Percentiles rank a stretch among this genome's conserved stretches.
phyloP scores from a whole-genome alignment of 2,797 vertebrate species.

The Xenopus petersii region DNA sequence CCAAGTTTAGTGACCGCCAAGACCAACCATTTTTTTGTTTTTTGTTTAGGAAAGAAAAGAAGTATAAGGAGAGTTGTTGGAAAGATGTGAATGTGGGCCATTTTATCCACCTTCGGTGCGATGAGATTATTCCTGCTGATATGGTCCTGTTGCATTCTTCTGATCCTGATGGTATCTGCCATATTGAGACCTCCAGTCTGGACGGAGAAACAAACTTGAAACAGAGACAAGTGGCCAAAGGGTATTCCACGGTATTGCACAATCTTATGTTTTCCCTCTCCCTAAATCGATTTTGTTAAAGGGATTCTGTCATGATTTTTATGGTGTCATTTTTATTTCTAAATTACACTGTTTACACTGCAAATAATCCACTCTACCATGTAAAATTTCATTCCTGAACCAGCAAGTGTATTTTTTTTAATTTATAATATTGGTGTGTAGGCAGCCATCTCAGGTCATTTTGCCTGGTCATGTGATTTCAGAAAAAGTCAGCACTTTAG shows the following conservation, averaged over 20 bases:
- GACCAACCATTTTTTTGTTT: no score
- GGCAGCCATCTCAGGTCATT: no score
- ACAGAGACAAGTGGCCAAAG: conserved; percentile 84
- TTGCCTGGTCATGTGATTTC: no score
- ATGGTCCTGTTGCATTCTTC: conserved; percentile 87
- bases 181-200: conserved; percentile 88
- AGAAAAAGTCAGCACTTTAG: no score
- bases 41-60: conserved; percentile 69
- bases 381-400: no score
- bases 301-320: no score
- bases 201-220: conserved; percentile 95
- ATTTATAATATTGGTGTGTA: no score
- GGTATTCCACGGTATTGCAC: conserved; percentile 59
- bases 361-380: no score
- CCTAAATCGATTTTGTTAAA: background rate
- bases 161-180: conserved; percentile 84
- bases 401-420: no score
- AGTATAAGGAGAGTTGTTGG: conserved; percentile 78
- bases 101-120: conserved; percentile 84
- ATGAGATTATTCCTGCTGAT: conserved; percentile 92
- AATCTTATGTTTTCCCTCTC: background rate
- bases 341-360: no score
- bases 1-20: no score
- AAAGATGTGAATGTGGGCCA: conserved; percentile 88
- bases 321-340: no score